Conservation (phyloP, 2,797 vertebrate species). For the Podargus strigoides region DNA sequence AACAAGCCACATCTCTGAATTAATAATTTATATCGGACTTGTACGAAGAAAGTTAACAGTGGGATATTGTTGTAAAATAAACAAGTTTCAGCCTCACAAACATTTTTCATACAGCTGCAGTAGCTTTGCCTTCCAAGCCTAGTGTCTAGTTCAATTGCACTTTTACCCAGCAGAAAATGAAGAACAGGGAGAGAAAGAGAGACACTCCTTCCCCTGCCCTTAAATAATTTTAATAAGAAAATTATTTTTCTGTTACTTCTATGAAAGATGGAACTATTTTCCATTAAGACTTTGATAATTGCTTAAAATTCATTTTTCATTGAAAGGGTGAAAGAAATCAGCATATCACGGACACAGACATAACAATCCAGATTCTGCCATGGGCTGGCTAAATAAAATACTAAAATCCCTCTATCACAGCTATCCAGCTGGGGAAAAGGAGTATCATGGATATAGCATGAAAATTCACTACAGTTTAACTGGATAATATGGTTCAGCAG, state of each 20-base stretch:
- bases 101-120: neutral
- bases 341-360: too few species aligned
- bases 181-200: neutral
- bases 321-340: neutral
- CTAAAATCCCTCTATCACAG: neutral
- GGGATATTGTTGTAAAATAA: neutral
- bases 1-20: neutral
- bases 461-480: neutral
- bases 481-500: neutral
- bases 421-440: neutral
- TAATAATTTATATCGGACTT: neutral
- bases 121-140: neutral
- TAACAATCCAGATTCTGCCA: neutral
- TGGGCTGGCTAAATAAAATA: neutral
- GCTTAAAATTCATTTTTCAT: neutral
- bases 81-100: neutral
- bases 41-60: rapidly evolving
- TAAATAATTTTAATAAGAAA: neutral
- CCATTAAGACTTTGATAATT: neutral
- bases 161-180: neutral
- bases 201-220: rapidly evolving
- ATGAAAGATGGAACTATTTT: neutral
- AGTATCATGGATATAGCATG: neutral
- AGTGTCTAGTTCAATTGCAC: neutral
- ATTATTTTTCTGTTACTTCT: neutral